Base-by-base conservation (phyloP, 2,888 invertebrate genomes). In the Ormyrus labotus region DNA sequence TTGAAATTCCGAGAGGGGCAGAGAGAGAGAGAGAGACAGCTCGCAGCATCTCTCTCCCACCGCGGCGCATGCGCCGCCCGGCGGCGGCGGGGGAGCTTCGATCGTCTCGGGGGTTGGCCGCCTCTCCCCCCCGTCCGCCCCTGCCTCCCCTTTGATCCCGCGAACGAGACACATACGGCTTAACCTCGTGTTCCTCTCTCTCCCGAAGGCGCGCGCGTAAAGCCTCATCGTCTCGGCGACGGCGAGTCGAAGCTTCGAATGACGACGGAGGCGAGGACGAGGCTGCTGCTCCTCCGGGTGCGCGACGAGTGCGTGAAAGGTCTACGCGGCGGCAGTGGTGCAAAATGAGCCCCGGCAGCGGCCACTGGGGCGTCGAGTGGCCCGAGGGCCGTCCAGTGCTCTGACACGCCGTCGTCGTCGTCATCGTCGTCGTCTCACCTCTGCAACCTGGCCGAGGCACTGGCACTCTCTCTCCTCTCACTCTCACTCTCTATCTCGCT, bases 71-170 rank as follows among this genome's bases (percentile, higher is more conserved):
- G 85, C 85, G 83, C 84, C 5, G 9, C 11, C 51, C 34, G 48
- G 47, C 55, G 63, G 71, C 55, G 51, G 76, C 57, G 45, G 85
- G 84, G 84, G 82, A 85, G 85, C 85, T 87, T 87, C 87, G 87
- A 87, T 87, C 87, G 86, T 82, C 84, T 84, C 83, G 83, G 83
- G 84, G 85, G 83, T 81, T 82, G 83, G 84, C 81, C 78, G 50
- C 11, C 51, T 19, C 57, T 47, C 57, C 70, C 57, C 57, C 47
- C 60, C 34, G 1, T 11, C 67, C 53, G 53, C 48, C 10, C 34
- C 53, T 69, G 0, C 11, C 53, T 51, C 47, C 55, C 13, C 13
- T 13, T 13, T 63, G 13, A 6, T n/a, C 48, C 60, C 63, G 50
- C 57, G 51, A 63, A 51, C 63, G 61, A 53, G 60, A 13, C 69